A percentile compares a stretch with the other conserved stretches of the same genome.
Evolutionary conservation across 2,797 vertebrate genomes (phyloP).

Genomic region (Phaenicophaeus curvirostris): DNA sequence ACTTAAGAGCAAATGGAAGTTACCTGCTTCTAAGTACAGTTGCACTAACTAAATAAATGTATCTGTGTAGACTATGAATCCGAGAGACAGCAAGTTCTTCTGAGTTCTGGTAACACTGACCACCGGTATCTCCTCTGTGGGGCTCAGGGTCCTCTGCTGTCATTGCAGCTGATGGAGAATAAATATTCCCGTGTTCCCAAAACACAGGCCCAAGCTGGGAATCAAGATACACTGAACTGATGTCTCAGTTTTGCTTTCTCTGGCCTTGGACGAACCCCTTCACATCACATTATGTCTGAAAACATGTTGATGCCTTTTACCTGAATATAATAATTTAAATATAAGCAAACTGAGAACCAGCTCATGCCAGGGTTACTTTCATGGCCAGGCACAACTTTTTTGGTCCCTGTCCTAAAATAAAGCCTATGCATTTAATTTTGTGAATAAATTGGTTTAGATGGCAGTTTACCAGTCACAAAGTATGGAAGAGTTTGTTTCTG

Average conservation of each 20-base stretch:
- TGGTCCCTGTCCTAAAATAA: background rate
- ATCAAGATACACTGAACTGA: background rate
- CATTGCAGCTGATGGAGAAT: background rate
- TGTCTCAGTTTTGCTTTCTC: background rate
- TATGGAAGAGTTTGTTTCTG: background rate
- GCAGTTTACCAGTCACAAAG: background rate
- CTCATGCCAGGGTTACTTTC: background rate
- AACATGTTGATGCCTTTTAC: background rate
- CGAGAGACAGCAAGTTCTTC: background rate
- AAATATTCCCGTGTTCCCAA: background rate
- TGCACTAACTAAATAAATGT: background rate
- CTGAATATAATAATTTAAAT: background rate
- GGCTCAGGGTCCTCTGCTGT: fast-evolving
- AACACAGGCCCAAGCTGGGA: background rate
- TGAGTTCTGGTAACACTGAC: background rate
- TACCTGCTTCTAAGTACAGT: background rate
- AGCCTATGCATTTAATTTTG: background rate
- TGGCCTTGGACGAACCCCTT: background rate
- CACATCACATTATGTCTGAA: background rate
- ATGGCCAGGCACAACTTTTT: background rate
- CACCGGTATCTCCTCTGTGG: fast-evolving
- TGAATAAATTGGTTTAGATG: background rate
- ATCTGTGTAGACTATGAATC: background rate
- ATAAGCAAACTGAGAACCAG: background rate
- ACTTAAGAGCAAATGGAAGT: background rate